These are phyloP conservation scores for Dendronephthya gigantea DNA, from an alignment of 64 coral and sea anemone species.

Conservation along the genomic window DNA sequence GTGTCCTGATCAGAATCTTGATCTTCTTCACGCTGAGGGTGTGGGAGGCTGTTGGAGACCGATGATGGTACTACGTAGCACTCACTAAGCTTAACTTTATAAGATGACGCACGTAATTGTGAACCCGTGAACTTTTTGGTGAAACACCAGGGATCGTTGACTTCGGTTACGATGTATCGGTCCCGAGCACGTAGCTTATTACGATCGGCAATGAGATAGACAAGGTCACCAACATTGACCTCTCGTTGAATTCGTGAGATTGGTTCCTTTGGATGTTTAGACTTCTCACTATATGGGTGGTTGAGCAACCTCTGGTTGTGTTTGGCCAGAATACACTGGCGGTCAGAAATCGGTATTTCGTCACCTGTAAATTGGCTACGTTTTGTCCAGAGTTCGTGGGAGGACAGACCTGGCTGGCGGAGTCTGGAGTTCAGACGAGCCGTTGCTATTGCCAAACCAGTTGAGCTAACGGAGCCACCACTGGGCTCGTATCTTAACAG, in stretches of 20 bases:
- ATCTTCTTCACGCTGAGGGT: not conserved
- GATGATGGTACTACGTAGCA: constrained; percentile 20
- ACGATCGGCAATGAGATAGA: constrained; percentile 29
- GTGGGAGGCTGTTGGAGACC: not conserved
- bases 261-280: constrained; percentile 8
- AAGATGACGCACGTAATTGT: constrained; percentile 30
- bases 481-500: constrained; percentile 22
- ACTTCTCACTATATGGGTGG: constrained; percentile 31
- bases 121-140: constrained; percentile 30
- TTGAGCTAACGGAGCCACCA: not conserved
- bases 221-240: constrained; percentile 35
- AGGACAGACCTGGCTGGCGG: constrained; percentile 12
- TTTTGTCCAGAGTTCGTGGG: constrained; percentile 46
- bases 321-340: constrained; percentile 26
- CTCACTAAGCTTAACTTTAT: constrained; percentile 35
- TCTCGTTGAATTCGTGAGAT: not conserved
- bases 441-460: constrained; percentile 27
- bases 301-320: constrained; percentile 3
- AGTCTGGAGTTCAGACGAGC: constrained; percentile 32
- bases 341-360: constrained; percentile 36
- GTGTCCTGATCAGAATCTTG: not conserved
- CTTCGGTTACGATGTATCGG: constrained; percentile 20
- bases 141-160: constrained; percentile 16
- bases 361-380: constrained; percentile 39
- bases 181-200: constrained; percentile 32